Base-by-base conservation (phyloP, 2,113 vertebrate species). In the Cacatua alba region DNA sequence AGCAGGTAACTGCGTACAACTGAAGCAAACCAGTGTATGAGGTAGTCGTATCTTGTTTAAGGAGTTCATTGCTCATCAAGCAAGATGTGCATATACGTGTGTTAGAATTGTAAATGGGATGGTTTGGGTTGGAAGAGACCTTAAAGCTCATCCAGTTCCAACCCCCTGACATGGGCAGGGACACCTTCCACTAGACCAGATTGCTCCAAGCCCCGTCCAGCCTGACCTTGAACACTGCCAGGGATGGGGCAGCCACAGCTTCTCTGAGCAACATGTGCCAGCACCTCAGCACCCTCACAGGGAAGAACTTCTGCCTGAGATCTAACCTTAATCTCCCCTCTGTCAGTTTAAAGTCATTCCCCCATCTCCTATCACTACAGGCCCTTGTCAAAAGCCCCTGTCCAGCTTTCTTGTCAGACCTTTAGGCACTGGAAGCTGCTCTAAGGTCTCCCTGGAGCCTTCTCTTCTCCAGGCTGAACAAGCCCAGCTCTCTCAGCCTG, bases 61-160 rank as follows among this genome's bases (percentile, higher is more conserved):
- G 20, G 52, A 80, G 33, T 48, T 69, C 9, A 11, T 64, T 0
- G 0, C 41, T 90, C 29, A 11, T 53, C 15, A 12, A 10, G 19
- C 0, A 7, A 31, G 52, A 29, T 68, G 17, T 4, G 3, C 71
- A 33, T 57, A 18, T 0, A 0, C 44, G 6, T 3, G 0, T 77
- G 5, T 23, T 59, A 59, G 57, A 59, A 35, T 59, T 35, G 57
- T 59, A 59, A 59, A 35, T 59, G 35, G 13, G 35, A 59, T 59
- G 57, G 21, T 59, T 59, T 35, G 57, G 57, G 21, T 59, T 35
- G 57, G 33, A 59, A 59, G 33, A 21, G 33, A 35, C 20, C 33
- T 23, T 59, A 35, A 59, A 35, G 21, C 20, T 59, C 33, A 35
- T n/a, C 9, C 20, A 35, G 13, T 35, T 59, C 57, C 57, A 59